These are phyloP conservation scores for Glareola pratincola DNA, from an alignment of 2,113 vertebrate species.

Conservation along the genomic window DNA sequence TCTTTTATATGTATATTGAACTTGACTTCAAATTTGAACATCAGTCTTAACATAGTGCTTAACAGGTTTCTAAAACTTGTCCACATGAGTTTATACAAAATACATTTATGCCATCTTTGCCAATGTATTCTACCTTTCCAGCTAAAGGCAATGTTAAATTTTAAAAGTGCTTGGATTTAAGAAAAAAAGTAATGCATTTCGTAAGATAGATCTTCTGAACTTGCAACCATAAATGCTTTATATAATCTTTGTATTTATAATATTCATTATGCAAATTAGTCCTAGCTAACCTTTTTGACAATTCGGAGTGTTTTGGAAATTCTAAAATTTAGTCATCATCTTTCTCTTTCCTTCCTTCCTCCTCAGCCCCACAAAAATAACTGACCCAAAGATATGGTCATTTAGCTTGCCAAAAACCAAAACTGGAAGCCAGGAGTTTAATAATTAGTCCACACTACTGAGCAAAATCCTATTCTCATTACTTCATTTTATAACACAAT, in stretches of 20 bases:
- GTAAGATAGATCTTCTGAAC: not conserved
- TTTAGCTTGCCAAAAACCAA: not conserved
- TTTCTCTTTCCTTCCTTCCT: not conserved
- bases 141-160: not conserved
- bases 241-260: not conserved
- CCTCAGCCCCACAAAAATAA: not conserved
- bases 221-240: not conserved
- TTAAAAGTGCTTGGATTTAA: not conserved
- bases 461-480: not conserved
- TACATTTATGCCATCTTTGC: not conserved
- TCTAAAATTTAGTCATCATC: not conserved
- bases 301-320: not conserved
- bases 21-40: not conserved
- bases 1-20: not conserved
- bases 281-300: not conserved
- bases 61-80: not conserved
- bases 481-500: not conserved
- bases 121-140: not conserved
- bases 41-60: not conserved
- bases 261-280: not conserved
- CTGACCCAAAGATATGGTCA: rapidly evolving
- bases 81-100: not conserved
- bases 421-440: not conserved
- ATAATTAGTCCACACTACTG: too few relatives aligned
- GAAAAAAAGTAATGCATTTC: not conserved